A percentile compares a stretch with the other conserved stretches of the same genome.
Evolutionary conservation across 2,113 vertebrate genomes (phyloP).

Genomic region (Rhineura floridana): DNA sequence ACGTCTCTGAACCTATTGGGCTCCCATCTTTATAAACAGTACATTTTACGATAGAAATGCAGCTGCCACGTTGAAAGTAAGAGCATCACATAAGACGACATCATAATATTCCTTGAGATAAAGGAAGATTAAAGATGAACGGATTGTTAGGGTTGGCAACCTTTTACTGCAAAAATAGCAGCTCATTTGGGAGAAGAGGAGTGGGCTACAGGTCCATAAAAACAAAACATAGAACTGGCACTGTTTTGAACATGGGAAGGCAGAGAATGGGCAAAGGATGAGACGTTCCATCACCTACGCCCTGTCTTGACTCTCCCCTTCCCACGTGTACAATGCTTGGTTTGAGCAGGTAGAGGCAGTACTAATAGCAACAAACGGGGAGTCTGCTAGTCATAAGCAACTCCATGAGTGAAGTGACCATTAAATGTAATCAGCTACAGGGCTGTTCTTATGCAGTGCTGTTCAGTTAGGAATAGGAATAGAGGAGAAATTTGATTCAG

Average conservation of each 20-base stretch:
- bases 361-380: neutral
- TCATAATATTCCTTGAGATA: neutral
- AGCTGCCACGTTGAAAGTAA: conserved; percentile 44
- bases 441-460: no score
- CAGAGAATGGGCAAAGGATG: neutral
- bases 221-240: neutral
- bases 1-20: conserved; percentile 16
- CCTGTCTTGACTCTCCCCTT: no score
- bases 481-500: no score
- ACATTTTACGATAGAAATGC: neutral
- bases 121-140: conserved; percentile 9
- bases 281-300: neutral
- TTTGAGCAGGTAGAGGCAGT: neutral
- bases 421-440: no score
- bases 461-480: no score
- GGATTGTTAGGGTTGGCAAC: neutral
- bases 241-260: neutral
- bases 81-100: conserved; percentile 21
- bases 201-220: neutral
- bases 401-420: no score
- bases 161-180: neutral
- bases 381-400: no score
- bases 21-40: conserved; percentile 43
- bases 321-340: neutral
- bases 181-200: neutral